Percentiles rank a stretch among this genome's conserved stretches.
These are phyloP conservation scores for Parochlus steinenii DNA, from an alignment of 2,888 invertebrate genomes.

Conservation along the genomic window DNA sequence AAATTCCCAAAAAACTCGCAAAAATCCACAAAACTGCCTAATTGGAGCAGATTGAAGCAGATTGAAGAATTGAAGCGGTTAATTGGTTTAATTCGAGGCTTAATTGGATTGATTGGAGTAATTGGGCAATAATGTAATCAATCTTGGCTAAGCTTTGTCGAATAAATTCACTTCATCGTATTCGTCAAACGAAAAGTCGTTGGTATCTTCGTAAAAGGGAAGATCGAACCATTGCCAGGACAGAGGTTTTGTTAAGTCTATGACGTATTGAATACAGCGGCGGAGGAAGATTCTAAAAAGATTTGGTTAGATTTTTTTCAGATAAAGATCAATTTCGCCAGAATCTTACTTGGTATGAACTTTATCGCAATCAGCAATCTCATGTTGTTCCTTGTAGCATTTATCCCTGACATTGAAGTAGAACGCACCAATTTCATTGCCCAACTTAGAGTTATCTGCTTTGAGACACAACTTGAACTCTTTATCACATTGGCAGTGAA, in stretches of 20 bases:
- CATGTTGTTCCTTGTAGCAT: constrained; percentile 24
- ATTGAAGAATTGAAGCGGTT: too few relatives aligned
- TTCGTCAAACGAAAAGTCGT: constrained; percentile 12
- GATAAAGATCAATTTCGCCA: neutral
- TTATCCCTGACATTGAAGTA: constrained; percentile 23
- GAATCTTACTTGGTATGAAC: constrained; percentile 19
- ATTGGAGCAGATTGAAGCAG: too few relatives aligned
- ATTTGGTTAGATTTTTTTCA: neutral
- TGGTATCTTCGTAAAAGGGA: constrained; percentile 21
- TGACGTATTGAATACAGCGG: constrained; percentile 25
- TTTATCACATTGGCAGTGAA: constrained; percentile 26
- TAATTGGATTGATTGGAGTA: too few relatives aligned
- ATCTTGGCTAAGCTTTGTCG: too few relatives aligned
- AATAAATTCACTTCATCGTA: too few relatives aligned
- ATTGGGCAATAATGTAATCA: too few relatives aligned
- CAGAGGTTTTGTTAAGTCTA: constrained; percentile 19
- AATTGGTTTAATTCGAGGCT: too few relatives aligned
- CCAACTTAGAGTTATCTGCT: constrained; percentile 19
- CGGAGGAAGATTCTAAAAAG: constrained; percentile 18
- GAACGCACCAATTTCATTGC: constrained; percentile 24
- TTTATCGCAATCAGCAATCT: constrained; percentile 21
- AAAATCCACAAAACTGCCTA: too few relatives aligned
- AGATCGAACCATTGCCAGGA: constrained; percentile 28
- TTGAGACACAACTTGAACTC: constrained; percentile 27
- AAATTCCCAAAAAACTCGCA: too few relatives aligned